These are phyloP conservation scores for Drosophila parvula DNA, from an alignment of 1,140 invertebrate genomes.

Conservation along the genomic window DNA sequence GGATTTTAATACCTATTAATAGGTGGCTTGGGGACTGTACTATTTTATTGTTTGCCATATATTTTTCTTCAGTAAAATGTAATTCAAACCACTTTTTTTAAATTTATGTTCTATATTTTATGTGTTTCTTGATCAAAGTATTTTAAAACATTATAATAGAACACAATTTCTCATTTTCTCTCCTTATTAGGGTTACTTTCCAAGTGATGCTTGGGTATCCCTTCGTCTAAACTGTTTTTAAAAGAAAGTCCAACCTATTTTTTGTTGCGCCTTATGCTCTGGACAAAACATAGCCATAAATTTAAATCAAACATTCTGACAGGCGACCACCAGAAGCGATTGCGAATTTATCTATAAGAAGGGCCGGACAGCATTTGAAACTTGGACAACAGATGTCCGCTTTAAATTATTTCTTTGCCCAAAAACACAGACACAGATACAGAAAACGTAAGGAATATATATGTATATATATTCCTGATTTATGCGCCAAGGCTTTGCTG, in stretches of 20 bases:
- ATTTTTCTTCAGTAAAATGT: not conserved
- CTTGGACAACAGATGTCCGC: slow-evolving; percentile 52
- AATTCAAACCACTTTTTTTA: too few species aligned
- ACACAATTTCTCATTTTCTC: too few species aligned
- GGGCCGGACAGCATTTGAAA: slow-evolving; percentile 36
- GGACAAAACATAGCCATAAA: slow-evolving; percentile 71
- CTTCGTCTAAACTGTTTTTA: not conserved
- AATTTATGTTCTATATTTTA: too few species aligned
- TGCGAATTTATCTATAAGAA: slow-evolving; percentile 64
- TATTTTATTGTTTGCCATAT: too few species aligned
- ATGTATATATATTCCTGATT: slow-evolving; percentile 18
- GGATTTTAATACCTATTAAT: slow-evolving; percentile 8
- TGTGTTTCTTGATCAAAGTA: too few species aligned
- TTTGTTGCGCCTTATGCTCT: slow-evolving; percentile 52
- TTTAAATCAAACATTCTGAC: slow-evolving; percentile 73
- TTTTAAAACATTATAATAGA: too few species aligned
- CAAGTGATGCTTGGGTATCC: not conserved
- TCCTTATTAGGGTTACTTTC: not conserved
- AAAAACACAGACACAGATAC: not conserved
- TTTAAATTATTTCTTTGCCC: slow-evolving; percentile 31
- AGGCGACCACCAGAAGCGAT: slow-evolving; percentile 54
- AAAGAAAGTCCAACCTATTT: not conserved
- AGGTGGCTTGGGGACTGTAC: not conserved
- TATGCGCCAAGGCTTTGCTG: slow-evolving; percentile 23
- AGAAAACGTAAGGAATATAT: slow-evolving; percentile 4